A percentile compares a stretch with the other conserved stretches of the same genome.
Evolutionary conservation across 1,140 invertebrate species (phyloP).

Genomic region (Maniola jurtina): DNA sequence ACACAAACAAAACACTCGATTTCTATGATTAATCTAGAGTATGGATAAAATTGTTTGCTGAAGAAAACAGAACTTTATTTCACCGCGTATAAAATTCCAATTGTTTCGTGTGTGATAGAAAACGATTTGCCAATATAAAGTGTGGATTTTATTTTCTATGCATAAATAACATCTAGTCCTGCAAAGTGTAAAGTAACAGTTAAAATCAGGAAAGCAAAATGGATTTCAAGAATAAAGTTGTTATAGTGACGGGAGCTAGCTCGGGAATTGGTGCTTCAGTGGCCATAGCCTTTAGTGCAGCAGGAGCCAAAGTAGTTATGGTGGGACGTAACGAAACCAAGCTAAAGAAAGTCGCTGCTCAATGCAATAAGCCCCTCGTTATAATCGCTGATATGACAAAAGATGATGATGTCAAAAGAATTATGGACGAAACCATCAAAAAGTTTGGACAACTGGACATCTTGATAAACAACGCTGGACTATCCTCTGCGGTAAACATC

Average conservation of each 20-base stretch:
- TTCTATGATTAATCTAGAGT: neutral
- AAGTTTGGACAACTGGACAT: slow-evolving; percentile 5
- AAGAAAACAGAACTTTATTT: neutral
- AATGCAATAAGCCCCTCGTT: neutral
- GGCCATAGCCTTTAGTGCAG: neutral
- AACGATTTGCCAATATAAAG: neutral
- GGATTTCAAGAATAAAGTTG: slow-evolving; percentile 2
- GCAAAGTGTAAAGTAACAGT: too few species aligned
- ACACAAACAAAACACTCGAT: neutral
- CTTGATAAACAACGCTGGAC: slow-evolving; percentile 1
- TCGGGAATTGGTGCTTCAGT: neutral
- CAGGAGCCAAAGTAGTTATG: neutral
- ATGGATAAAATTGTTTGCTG: neutral
- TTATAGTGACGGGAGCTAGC: neutral
- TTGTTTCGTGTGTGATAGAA: neutral
- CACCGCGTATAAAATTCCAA: neutral
- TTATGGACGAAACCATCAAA: slow-evolving; percentile 3
- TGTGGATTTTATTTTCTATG: neutral
- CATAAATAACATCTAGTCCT: neutral
- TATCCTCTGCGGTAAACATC: neutral
- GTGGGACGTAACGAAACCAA: slow-evolving; percentile 2
- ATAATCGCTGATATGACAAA: neutral
- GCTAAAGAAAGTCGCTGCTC: neutral
- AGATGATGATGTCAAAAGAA: neutral
- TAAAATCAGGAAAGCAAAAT: neutral